Conservation (phyloP, 1,140 invertebrate genomes). For the Ceratosolen fusciceps region DNA sequence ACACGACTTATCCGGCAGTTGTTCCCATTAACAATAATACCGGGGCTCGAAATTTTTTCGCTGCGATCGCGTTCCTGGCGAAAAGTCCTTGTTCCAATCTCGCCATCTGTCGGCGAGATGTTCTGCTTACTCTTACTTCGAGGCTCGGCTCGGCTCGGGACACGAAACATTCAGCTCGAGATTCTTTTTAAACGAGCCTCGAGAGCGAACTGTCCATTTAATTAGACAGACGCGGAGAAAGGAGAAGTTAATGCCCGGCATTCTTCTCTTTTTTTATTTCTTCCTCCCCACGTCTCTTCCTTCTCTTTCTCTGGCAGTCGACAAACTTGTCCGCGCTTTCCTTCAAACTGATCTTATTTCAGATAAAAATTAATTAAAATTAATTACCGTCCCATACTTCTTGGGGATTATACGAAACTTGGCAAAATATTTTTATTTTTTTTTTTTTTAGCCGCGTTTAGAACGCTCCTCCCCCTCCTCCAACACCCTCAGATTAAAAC, state of each 20-base stretch:
- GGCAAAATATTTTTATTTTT: too few species aligned
- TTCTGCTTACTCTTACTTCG: constrained; percentile 38
- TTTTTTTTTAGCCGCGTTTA: too few species aligned
- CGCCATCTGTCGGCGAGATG: not conserved
- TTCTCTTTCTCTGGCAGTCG: too few species aligned
- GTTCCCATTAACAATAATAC: too few species aligned
- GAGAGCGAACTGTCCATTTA: constrained; percentile 37
- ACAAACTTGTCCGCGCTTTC: constrained; percentile 1
- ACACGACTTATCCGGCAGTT: too few species aligned
- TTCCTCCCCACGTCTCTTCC: too few species aligned
- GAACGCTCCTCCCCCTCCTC: too few species aligned
- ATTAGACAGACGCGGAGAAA: constrained; percentile 27
- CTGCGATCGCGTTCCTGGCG: constrained; percentile 18
- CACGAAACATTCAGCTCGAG: constrained; percentile 22
- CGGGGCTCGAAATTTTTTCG: too few species aligned
- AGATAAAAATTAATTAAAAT: constrained; percentile 17
- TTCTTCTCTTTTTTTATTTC: too few species aligned
- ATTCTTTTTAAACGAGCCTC: constrained; percentile 31
- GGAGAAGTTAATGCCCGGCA: constrained; percentile 19
- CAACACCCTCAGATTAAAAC: too few species aligned
- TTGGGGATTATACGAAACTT: too few species aligned
- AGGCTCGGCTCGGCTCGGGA: constrained; percentile 14
- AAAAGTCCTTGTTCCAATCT: constrained; percentile 17
- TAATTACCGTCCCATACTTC: not conserved
- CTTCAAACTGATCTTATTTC: constrained; percentile 16